phyloP scores from a whole-genome alignment of 2,797 vertebrate species.

The Cacajao melanocephalus region DNA sequence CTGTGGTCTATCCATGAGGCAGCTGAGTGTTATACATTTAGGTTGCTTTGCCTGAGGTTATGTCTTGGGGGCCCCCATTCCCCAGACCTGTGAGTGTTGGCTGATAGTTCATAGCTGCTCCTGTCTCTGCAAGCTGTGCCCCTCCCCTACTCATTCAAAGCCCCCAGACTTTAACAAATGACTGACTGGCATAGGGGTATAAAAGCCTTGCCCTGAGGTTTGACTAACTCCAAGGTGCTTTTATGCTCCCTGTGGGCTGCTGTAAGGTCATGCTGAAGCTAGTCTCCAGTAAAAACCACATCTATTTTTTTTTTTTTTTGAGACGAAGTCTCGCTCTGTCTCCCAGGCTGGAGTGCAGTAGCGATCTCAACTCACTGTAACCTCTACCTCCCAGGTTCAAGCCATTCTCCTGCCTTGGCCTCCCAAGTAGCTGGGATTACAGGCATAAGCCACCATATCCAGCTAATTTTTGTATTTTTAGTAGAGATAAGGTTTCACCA shows the following conservation, averaged over 20 bases:
- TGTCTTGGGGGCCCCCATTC: background rate
- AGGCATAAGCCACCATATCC: too few relatives aligned
- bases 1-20: background rate
- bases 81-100: background rate
- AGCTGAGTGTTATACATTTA: background rate
- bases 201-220: background rate
- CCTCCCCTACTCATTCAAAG: background rate
- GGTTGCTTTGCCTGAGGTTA: background rate
- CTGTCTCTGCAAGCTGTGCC: background rate
- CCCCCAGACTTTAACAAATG: background rate
- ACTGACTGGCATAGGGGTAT: background rate
- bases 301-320: background rate
- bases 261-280: background rate
- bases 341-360: too few relatives aligned
- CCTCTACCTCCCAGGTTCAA: too few relatives aligned
- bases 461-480: too few relatives aligned
- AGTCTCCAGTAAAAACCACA: background rate
- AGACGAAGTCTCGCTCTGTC: too few relatives aligned
- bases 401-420: too few relatives aligned
- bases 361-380: too few relatives aligned
- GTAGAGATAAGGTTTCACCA: too few relatives aligned
- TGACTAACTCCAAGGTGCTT: background rate
- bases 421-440: too few relatives aligned
- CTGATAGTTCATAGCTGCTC: background rate
- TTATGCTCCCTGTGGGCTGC: background rate